These are phyloP conservation scores for Andinoacara biseriatus DNA, from an alignment of 2,113 vertebrate species.

Conservation along the genomic window DNA sequence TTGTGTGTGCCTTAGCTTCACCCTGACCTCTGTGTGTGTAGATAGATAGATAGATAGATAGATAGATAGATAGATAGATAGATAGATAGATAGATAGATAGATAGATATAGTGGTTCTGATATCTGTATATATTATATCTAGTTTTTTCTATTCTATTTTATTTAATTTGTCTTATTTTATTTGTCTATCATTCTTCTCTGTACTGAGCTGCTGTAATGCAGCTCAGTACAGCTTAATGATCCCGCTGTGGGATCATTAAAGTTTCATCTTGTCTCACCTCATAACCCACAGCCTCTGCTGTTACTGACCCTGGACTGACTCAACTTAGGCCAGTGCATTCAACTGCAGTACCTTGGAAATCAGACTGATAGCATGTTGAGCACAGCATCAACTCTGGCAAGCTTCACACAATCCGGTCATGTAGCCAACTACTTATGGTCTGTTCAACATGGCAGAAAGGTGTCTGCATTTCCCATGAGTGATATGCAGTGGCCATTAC, in stretches of 20 bases:
- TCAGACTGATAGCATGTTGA: background rate
- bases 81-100: too few relatives aligned
- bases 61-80: too few relatives aligned
- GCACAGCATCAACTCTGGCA: background rate
- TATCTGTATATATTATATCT: too few relatives aligned
- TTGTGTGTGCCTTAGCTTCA: background rate
- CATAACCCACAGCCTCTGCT: background rate
- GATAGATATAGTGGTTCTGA: too few relatives aligned
- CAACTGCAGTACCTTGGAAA: background rate
- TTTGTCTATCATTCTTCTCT: too few relatives aligned
- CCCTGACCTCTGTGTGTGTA: constrained; percentile 17
- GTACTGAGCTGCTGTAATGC: too few relatives aligned
- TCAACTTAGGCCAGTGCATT: accelerated
- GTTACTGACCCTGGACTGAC: background rate
- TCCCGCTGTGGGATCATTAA: too few relatives aligned
- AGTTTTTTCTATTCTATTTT: too few relatives aligned
- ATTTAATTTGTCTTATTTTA: too few relatives aligned
- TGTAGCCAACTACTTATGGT: background rate
- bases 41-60: too few relatives aligned
- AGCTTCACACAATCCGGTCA: background rate
- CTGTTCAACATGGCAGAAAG: background rate
- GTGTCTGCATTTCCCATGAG: background rate
- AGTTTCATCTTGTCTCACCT: too few relatives aligned
- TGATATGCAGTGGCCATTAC: background rate
- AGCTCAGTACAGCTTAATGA: too few relatives aligned